phyloP scores from a whole-genome alignment of 2,113 vertebrate species.

The Clarias gariepinus region DNA sequence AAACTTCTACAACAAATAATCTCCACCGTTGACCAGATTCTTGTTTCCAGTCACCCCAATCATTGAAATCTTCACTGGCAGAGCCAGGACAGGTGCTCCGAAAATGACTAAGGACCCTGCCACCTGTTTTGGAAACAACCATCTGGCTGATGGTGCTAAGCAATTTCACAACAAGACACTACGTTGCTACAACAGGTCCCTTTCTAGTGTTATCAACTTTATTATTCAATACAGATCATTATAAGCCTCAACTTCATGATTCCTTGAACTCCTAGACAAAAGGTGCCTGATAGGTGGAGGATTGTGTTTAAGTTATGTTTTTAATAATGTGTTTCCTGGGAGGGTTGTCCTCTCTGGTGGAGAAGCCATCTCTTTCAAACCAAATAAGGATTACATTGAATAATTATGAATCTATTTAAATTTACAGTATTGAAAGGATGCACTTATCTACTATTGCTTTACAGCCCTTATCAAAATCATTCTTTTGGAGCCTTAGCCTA shows the following conservation, averaged over 20 bases:
- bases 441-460: neutral
- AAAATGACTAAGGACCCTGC: slow-evolving; percentile 1
- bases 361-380: neutral
- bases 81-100: neutral
- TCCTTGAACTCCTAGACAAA: neutral
- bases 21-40: neutral
- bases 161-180: neutral
- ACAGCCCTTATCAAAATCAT: neutral
- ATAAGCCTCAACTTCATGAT: neutral
- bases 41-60: neutral
- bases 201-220: neutral
- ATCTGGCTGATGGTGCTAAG: slow-evolving; percentile 11
- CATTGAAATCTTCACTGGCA: neutral
- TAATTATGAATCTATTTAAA: neutral
- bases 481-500: no score
- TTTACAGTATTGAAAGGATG: neutral
- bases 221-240: neutral
- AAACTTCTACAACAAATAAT: neutral
- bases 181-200: neutral
- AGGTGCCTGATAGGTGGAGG: neutral
- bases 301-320: neutral
- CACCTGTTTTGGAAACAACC: slow-evolving; percentile 14
- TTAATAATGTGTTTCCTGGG: neutral
- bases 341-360: neutral
- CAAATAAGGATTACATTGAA: no score